Base-by-base conservation (phyloP, 2,797 vertebrate genomes). In the Cyprinella venusta region DNA sequence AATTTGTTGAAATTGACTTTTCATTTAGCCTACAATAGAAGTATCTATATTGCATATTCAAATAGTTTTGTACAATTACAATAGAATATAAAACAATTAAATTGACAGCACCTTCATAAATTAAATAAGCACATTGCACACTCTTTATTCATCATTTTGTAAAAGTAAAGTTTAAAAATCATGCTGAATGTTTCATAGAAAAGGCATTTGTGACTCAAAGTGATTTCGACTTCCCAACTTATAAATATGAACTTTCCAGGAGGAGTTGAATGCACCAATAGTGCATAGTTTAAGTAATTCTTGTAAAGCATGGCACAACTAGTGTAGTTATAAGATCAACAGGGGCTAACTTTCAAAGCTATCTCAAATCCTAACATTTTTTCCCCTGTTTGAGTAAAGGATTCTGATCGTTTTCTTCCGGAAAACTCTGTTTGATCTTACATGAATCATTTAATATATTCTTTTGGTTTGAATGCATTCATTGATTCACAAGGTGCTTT, bases 401-500 rank as follows among this genome's bases (percentile, higher is more conserved):
- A 85, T 86, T 81, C 72, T 87, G 24, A 80, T 45, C n/a, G n/a
- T 83, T 74, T 89, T 89, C 91, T 89, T 77, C 76, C 85, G 54
- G 80, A 90, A 88, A 87, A 85, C 86, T 75, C 84, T 89, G 80
- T 88, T 91, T 91, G 90, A 92, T 92, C 90, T 89, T 88, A 89
- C 90, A 90, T 90, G 86, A 93, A 91, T 91, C 91, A 91, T 92
- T 92, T 92, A 92, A 93, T 91, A 85, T 91, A 90, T 92, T 90
- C 89, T 90, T 93, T 91, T 91, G 88, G 88, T 92, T 90, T 91
- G 89, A 93, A 93, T 92, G 90, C 89, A 88, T 84, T 87, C 89
- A 94, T 94, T 93, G 92, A 93, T 94, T 94, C 93, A 86, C 88
- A 89, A 88, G 91, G 89, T 76, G 76, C 83, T 84, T 87, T 84